Conservation (phyloP, 2,113 vertebrate genomes). For the Tonatia bakeri region DNA sequence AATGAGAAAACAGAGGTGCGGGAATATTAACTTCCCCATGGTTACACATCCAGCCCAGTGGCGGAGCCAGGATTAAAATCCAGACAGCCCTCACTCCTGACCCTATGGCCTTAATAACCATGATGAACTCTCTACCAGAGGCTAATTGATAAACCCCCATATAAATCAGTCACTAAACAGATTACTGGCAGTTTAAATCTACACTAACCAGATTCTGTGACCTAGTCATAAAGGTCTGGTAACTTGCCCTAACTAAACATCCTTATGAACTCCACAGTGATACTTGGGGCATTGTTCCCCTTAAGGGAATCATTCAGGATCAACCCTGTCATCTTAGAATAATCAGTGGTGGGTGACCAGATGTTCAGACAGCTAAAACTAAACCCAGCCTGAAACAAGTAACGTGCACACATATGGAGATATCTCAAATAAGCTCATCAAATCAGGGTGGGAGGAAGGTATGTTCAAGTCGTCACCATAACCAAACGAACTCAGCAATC, state of each 20-base stretch:
- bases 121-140: background rate
- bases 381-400: background rate
- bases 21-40: background rate
- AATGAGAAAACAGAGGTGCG: background rate
- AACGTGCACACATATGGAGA: background rate
- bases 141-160: background rate
- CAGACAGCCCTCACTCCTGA: background rate
- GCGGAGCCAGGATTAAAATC: background rate
- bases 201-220: background rate
- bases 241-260: background rate
- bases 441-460: background rate
- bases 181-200: background rate
- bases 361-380: background rate
- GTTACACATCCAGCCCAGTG: background rate
- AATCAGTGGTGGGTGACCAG: background rate
- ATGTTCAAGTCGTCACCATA: background rate
- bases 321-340: background rate
- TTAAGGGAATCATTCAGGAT: background rate
- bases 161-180: background rate
- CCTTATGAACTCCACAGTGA: background rate
- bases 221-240: background rate
- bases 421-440: background rate
- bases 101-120: background rate
- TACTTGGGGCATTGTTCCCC: background rate
- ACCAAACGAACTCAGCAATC: constrained; percentile 48